phyloP scores from a whole-genome alignment of 2,888 invertebrate genomes.

The Mesoligia furuncula region DNA sequence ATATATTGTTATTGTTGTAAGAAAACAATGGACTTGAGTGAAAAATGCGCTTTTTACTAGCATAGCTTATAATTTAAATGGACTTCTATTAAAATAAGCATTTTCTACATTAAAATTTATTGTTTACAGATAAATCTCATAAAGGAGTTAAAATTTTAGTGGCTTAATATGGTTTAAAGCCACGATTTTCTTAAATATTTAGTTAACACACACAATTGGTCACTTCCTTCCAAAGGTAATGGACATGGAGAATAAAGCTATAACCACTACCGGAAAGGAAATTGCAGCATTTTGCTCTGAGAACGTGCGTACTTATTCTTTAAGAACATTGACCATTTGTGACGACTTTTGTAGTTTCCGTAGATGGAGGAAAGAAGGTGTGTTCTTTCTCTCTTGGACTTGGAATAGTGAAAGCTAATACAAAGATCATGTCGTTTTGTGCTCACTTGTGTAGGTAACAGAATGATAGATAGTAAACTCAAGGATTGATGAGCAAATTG shows the following conservation, averaged over 20 bases:
- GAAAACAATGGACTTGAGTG: slow-evolving; percentile 55
- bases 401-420: too few relatives aligned
- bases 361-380: neutral
- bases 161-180: neutral
- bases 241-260: neutral
- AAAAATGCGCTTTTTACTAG: slow-evolving; percentile 59
- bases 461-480: neutral
- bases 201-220: neutral
- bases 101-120: neutral
- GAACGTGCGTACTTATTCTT: neutral
- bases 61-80: slow-evolving; percentile 43
- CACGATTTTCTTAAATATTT: neutral
- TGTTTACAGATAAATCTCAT: neutral
- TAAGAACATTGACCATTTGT: neutral
- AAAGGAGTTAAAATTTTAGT: neutral
- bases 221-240: neutral
- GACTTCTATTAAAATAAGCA: slow-evolving; percentile 20
- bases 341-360: neutral
- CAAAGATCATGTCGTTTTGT: neutral
- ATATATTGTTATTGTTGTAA: slow-evolving; percentile 68
- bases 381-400: neutral
- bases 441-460: neutral
- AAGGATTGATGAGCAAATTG: neutral
- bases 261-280: slow-evolving; percentile 7
- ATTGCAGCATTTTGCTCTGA: neutral